These are phyloP conservation scores for Listrodromus nycthemerus DNA, from an alignment of 2,888 invertebrate genomes.

Conservation along the genomic window DNA sequence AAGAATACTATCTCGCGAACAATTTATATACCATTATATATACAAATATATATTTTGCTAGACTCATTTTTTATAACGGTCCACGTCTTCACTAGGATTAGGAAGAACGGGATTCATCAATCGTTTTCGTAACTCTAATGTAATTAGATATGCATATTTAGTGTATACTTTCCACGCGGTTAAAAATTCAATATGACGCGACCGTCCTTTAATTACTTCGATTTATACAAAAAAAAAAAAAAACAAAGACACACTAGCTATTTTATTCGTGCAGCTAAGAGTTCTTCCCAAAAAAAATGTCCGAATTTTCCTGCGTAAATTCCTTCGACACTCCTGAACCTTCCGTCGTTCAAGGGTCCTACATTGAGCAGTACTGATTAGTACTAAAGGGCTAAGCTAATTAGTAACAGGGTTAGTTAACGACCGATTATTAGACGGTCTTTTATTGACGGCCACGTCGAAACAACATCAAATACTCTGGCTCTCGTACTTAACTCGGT, in stretches of 20 bases:
- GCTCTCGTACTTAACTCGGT: slow-evolving; percentile 67
- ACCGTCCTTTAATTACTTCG: slow-evolving; percentile 26
- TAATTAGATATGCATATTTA: slow-evolving; percentile 30
- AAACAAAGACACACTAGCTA: not conserved
- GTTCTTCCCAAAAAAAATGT: slow-evolving; percentile 28
- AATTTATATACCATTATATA: slow-evolving; percentile 59
- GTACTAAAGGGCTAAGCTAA: slow-evolving; percentile 24
- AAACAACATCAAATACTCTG: slow-evolving; percentile 27
- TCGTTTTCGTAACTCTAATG: slow-evolving; percentile 22
- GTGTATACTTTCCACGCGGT: slow-evolving; percentile 29
- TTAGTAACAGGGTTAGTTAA: slow-evolving; percentile 17
- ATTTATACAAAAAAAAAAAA: not conserved
- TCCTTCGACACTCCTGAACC: slow-evolving; percentile 15
- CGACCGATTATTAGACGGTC: slow-evolving; percentile 19
- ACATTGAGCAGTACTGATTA: slow-evolving; percentile 17
- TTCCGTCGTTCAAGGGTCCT: not conserved
- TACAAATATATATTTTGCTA: slow-evolving; percentile 75
- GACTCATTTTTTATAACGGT: slow-evolving; percentile 73
- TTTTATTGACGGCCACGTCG: not conserved
- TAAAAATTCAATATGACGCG: slow-evolving; percentile 14
- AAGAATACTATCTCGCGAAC: slow-evolving; percentile 48
- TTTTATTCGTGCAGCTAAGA: slow-evolving; percentile 30
- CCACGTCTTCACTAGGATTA: slow-evolving; percentile 33
- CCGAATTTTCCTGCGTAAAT: slow-evolving; percentile 6
- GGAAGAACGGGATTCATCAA: slow-evolving; percentile 12